phyloP scores from a whole-genome alignment of 2,888 invertebrate species.

The Sarcophaga caerulescens region DNA sequence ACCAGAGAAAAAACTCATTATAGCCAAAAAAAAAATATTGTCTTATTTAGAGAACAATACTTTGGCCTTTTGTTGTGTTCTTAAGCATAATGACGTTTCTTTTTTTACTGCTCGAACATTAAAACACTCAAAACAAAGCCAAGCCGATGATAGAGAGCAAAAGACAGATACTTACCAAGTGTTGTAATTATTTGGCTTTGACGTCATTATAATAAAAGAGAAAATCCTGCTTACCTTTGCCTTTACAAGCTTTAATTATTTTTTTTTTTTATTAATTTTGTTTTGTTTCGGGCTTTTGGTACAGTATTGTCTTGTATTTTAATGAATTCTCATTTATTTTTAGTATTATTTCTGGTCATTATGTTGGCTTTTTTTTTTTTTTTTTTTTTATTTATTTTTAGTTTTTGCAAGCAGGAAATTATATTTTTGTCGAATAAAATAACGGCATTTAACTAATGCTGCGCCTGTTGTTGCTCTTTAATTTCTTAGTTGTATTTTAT shows the following conservation, averaged over 20 bases:
- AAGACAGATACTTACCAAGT: background rate
- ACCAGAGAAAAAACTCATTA: background rate
- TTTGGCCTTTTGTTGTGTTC: conserved; percentile 27
- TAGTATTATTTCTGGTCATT: background rate
- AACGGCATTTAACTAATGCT: background rate
- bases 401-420: conserved; percentile 49
- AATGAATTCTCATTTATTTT: conserved; percentile 6
- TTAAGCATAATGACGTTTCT: conserved; percentile 16
- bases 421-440: conserved; percentile 40
- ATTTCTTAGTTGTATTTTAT: conserved; percentile 36
- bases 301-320: background rate
- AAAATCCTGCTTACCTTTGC: background rate
- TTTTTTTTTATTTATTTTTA: background rate
- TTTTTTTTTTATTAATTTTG: conserved; percentile 37
- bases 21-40: background rate
- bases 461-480: background rate
- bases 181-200: conserved; percentile 28
- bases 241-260: background rate
- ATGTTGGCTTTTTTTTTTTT: background rate
- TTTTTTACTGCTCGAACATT: background rate
- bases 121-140: background rate
- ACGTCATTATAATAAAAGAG: conserved; percentile 26
- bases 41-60: background rate
- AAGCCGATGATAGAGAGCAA: too few species aligned
- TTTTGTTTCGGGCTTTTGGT: too few species aligned